phyloP scores from a whole-genome alignment of 2,888 invertebrate genomes.

The Drosophila bunnanda region DNA sequence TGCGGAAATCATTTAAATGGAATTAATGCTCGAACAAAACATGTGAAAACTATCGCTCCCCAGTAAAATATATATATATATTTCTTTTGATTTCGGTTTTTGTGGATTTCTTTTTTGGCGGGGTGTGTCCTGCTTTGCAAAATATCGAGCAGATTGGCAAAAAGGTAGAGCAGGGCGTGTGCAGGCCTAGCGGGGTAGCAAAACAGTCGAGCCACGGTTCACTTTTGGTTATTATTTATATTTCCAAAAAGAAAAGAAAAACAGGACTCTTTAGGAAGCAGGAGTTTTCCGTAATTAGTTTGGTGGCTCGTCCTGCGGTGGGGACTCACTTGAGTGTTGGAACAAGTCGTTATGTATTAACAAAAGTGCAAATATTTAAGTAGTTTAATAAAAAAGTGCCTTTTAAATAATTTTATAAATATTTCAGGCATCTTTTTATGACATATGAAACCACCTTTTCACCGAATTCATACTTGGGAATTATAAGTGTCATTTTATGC shows the following conservation, averaged over 20 bases:
- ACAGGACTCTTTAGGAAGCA: neutral
- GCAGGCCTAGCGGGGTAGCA: constrained; percentile 49
- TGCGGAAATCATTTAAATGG: constrained; percentile 79
- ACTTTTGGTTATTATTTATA: neutral
- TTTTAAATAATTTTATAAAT: neutral
- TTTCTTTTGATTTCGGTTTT: constrained; percentile 14
- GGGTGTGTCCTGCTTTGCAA: constrained; percentile 23
- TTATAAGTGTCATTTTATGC: neutral
- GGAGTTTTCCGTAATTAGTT: constrained; percentile 31
- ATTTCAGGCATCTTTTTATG: neutral
- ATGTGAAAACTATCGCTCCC: constrained; percentile 71
- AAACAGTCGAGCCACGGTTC: constrained; percentile 1
- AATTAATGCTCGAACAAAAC: constrained; percentile 79
- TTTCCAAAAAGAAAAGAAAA: neutral
- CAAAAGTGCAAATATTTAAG: constrained; percentile 4
- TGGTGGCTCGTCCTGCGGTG: constrained; percentile 15
- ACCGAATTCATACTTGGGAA: neutral
- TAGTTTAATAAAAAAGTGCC: no score
- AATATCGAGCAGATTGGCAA: constrained; percentile 52
- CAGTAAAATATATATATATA: constrained; percentile 22
- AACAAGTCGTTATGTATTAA: neutral
- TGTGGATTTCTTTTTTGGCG: neutral
- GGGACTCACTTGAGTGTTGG: neutral
- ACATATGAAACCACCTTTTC: neutral
- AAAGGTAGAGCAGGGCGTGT: constrained; percentile 70